Percentiles rank a stretch among this genome's conserved stretches.
Conservation (phyloP, 2,113 vertebrate species). For the Pseudois nayaur region DNA sequence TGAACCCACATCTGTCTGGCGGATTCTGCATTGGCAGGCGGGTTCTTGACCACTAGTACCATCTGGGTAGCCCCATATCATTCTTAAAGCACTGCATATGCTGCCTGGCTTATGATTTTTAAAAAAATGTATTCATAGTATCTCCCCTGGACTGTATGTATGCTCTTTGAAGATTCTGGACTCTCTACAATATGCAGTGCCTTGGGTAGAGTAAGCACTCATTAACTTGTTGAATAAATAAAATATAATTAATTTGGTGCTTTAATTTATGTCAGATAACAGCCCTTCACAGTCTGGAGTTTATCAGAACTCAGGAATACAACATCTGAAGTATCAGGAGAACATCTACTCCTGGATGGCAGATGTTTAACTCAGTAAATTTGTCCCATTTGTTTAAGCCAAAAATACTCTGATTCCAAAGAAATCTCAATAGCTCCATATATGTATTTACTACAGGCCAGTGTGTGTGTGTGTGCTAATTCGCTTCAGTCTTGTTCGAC, state of each 20-base stretch:
- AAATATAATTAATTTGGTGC: slow-evolving; percentile 4
- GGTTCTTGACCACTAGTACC: not conserved
- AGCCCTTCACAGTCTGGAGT: not conserved
- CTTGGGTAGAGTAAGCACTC: not conserved
- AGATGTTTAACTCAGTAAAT: not conserved
- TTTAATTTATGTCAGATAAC: not conserved
- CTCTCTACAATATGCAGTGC: not conserved
- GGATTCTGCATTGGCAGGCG: not conserved
- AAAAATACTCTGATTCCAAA: not conserved
- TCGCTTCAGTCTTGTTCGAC: not conserved
- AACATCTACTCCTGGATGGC: not conserved
- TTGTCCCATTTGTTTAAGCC: not conserved
- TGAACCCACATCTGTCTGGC: not conserved
- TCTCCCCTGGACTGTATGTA: not conserved
- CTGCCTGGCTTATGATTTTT: not conserved
- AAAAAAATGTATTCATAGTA: not conserved
- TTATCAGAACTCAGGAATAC: not conserved
- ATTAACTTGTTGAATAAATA: not conserved
- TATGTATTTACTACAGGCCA: not conserved
- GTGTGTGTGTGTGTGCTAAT: not conserved
- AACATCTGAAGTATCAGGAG: not conserved
- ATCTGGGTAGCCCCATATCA: not conserved
- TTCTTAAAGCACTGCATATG: not conserved
- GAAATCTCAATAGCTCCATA: not conserved
- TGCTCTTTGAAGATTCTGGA: not conserved